phyloP scores from a whole-genome alignment of 2,797 vertebrate species.

The Xyrichtys novacula region DNA sequence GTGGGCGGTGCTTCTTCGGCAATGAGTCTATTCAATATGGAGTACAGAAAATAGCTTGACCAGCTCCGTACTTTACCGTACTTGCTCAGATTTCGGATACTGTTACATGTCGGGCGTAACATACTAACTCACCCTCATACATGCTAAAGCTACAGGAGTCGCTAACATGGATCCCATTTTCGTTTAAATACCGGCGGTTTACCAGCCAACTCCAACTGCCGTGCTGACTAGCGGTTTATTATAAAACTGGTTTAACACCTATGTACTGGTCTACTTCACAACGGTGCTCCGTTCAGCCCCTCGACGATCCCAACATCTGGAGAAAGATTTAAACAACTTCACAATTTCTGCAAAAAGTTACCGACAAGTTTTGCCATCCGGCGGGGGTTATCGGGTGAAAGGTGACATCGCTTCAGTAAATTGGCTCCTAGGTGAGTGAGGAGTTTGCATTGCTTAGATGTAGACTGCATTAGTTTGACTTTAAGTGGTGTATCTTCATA shows the following conservation, averaged over 20 bases:
- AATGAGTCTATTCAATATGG: constrained; percentile 77
- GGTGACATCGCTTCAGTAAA: constrained; percentile 54
- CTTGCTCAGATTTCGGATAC: constrained; percentile 7
- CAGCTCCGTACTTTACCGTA: constrained; percentile 22
- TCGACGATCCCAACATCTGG: background rate
- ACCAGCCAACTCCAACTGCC: constrained; percentile 20
- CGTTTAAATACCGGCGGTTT: background rate
- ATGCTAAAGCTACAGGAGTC: constrained; percentile 1
- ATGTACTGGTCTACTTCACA: background rate
- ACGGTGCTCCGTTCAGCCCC: no score
- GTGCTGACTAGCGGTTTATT: constrained; percentile 19
- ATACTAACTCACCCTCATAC: background rate
- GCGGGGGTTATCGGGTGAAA: constrained; percentile 68
- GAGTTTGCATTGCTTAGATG: no score
- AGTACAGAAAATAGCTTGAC: constrained; percentile 69
- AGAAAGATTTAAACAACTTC: background rate
- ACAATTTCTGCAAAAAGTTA: constrained; percentile 4
- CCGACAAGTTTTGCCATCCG: constrained; percentile 11
- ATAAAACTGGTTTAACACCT: constrained; percentile 33
- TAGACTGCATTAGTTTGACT: no score
- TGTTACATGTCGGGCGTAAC: constrained; percentile 7
- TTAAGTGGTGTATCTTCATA: background rate
- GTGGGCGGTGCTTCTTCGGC: constrained; percentile 66
- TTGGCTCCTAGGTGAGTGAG: constrained; percentile 73
- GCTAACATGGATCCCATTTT: background rate